Evolutionary conservation across 2,888 invertebrate genomes (phyloP).

Genomic region (Mesoligia furuncula): DNA sequence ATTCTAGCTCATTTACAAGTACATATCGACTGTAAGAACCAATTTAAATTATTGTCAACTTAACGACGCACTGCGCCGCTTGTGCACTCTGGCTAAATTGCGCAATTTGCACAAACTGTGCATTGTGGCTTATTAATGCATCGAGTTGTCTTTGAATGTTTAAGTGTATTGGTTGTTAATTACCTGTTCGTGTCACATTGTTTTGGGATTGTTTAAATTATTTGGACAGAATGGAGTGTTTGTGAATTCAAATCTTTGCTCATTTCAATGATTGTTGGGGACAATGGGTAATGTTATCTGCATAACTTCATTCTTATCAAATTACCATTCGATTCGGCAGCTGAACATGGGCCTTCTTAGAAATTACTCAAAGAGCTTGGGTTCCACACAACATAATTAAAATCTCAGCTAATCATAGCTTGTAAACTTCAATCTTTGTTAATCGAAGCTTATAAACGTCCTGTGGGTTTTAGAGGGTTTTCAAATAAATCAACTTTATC

Average conservation of each 20-base stretch:
- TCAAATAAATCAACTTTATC: conserved; percentile 7
- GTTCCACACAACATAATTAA: not conserved
- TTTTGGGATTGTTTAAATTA: conserved; percentile 39
- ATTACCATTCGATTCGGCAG: conserved; percentile 9
- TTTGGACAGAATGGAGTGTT: conserved; percentile 24
- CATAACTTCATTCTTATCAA: conserved; percentile 30
- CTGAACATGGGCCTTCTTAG: not conserved
- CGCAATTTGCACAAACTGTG: conserved; percentile 66
- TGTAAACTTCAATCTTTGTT: not conserved
- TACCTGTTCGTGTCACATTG: conserved; percentile 45
- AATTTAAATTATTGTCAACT: conserved; percentile 76
- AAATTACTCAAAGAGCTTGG: not conserved
- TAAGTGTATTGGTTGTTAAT: conserved; percentile 62
- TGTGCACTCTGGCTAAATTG: conserved; percentile 66
- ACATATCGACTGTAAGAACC: conserved; percentile 68
- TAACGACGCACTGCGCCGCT: conserved; percentile 65
- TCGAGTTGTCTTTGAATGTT: conserved; percentile 59
- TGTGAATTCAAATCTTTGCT: conserved; percentile 20
- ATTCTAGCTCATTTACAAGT: conserved; percentile 65
- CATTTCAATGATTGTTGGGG: conserved; percentile 5
- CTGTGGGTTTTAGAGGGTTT: not conserved
- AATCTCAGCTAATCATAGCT: not conserved
- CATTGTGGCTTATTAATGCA: conserved; percentile 64
- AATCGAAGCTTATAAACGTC: not conserved
- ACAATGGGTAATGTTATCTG: conserved; percentile 41